These are phyloP conservation scores for Dipus sagitta DNA, from an alignment of 2,797 vertebrate species.

Conservation along the genomic window DNA sequence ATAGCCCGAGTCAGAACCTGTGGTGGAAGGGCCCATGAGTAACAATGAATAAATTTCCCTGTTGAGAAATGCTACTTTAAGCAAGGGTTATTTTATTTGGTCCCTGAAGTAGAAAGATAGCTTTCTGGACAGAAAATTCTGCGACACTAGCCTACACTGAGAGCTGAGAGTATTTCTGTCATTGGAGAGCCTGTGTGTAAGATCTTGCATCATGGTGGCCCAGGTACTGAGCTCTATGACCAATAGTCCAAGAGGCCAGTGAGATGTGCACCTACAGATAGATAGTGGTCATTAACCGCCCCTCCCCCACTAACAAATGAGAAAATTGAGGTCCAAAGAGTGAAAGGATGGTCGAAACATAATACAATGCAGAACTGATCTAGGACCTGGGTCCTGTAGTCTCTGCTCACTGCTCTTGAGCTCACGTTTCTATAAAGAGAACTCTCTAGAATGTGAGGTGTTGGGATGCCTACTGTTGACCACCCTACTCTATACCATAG, in stretches of 20 bases:
- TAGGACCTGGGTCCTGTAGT: neutral
- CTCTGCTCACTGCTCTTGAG: neutral
- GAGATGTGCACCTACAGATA: too few relatives aligned
- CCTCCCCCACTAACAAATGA: neutral
- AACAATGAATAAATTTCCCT: neutral
- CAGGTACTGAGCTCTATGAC: neutral
- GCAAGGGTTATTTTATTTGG: neutral
- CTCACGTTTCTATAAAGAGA: neutral
- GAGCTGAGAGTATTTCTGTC: neutral
- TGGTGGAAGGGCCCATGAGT: fast-evolving
- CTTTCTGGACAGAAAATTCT: neutral
- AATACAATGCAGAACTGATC: neutral
- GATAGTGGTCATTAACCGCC: too few relatives aligned
- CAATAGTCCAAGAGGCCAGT: neutral
- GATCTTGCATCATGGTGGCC: fast-evolving
- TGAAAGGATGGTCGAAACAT: neutral
- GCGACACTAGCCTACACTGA: neutral
- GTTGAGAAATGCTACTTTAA: slow-evolving; percentile 14
- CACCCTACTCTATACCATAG: neutral
- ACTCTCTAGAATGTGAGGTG: neutral
- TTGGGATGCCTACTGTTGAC: neutral
- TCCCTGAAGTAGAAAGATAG: neutral
- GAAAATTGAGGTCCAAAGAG: neutral
- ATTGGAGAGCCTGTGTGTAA: neutral
- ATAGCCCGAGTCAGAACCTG: neutral